These are phyloP conservation scores for Drosophila miranda DNA, from an alignment of 1,140 invertebrate genomes.

Conservation along the genomic window DNA sequence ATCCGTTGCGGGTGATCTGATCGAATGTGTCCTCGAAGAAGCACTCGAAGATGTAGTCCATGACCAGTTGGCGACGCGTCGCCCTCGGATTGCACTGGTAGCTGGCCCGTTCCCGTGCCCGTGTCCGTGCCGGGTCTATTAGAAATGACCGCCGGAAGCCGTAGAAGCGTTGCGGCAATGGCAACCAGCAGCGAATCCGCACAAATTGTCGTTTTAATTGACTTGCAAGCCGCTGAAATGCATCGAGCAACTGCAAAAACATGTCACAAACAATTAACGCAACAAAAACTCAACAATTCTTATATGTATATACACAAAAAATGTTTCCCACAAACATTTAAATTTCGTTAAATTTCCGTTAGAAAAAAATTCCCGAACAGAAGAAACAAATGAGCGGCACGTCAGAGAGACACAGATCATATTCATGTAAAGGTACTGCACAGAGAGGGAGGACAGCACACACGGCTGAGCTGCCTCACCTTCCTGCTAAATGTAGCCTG, in stretches of 20 bases:
- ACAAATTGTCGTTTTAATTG: slow-evolving; percentile 72
- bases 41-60: slow-evolving; percentile 82
- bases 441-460: slow-evolving; percentile 7
- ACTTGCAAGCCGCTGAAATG: slow-evolving; percentile 60
- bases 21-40: slow-evolving; percentile 81
- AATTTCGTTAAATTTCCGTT: slow-evolving; percentile 21
- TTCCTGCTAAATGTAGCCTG: background rate
- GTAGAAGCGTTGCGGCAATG: slow-evolving; percentile 55
- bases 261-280: slow-evolving; percentile 33
- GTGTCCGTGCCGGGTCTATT: background rate
- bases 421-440: slow-evolving; percentile 10
- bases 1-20: slow-evolving; percentile 72
- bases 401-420: background rate
- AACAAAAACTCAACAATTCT: slow-evolving; percentile 10
- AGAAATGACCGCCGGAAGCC: slow-evolving; percentile 47
- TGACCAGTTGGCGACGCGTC: slow-evolving; percentile 55
- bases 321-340: slow-evolving; percentile 1
- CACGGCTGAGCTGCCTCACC: background rate
- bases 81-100: slow-evolving; percentile 42
- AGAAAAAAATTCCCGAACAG: slow-evolving; percentile 30
- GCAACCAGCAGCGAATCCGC: slow-evolving; percentile 47
- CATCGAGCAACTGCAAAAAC: slow-evolving; percentile 60
- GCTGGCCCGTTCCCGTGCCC: slow-evolving; percentile 27
- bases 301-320: background rate
- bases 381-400: slow-evolving; percentile 29